These are phyloP conservation scores for Sebastes nivosus DNA, from an alignment of 2,797 vertebrate genomes.

Conservation along the genomic window DNA sequence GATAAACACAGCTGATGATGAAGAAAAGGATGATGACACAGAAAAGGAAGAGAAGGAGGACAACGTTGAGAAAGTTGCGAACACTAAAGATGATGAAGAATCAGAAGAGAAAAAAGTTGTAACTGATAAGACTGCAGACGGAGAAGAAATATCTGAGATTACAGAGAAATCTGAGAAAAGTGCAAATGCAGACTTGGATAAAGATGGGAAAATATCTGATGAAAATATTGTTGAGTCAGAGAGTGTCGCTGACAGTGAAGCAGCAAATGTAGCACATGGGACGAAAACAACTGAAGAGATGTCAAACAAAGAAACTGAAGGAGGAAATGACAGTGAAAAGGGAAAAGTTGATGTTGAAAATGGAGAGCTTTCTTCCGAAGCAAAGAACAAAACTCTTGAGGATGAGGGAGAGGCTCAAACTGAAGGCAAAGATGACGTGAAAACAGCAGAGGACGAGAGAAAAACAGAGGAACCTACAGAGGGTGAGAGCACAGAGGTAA, in stretches of 20 bases:
- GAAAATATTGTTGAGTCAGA: conserved; percentile 33
- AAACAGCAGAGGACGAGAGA: background rate
- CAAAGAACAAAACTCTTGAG: background rate
- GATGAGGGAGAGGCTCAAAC: conserved; percentile 10
- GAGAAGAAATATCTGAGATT: conserved; percentile 12
- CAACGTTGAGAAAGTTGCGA: conserved; percentile 1
- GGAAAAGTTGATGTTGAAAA: conserved; percentile 55
- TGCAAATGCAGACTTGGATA: background rate
- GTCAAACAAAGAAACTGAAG: conserved; percentile 4
- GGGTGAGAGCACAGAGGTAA: conserved; percentile 6
- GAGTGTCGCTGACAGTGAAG: conserved; percentile 3
- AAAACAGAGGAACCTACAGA: conserved; percentile 12
- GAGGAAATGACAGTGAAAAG: conserved; percentile 1
- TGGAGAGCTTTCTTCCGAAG: conserved; percentile 38
- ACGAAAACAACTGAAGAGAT: background rate
- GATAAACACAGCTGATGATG: background rate
- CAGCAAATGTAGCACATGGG: conserved; percentile 1
- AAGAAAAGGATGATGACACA: conserved; percentile 15
- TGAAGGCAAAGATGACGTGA: background rate
- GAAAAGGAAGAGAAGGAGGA: conserved; percentile 18
- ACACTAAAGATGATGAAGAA: conserved; percentile 13
- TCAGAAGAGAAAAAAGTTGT: background rate
- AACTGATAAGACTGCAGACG: conserved; percentile 6
- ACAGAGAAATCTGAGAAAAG: conserved; percentile 21
- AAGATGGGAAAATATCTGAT: conserved; percentile 18